Conservation (phyloP, 2,113 vertebrate genomes). For the Scomber colias region DNA sequence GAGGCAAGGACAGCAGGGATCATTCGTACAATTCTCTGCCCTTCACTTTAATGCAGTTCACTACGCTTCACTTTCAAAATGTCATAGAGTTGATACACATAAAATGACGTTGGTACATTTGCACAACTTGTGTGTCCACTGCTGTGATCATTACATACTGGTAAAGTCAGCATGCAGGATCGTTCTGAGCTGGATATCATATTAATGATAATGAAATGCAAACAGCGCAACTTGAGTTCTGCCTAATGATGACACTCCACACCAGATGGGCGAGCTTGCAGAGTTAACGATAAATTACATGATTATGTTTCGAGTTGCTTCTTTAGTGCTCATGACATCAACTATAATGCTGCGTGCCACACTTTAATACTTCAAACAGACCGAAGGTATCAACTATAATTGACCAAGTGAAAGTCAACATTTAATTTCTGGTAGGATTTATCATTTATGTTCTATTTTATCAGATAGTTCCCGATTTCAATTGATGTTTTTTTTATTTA, state of each 20-base stretch:
- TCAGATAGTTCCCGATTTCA: background rate
- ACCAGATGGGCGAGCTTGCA: slow-evolving; percentile 17
- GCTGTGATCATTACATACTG: slow-evolving; percentile 5
- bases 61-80: slow-evolving; percentile 36
- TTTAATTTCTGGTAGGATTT: background rate
- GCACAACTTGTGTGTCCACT: slow-evolving; percentile 11
- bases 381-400: no score
- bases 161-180: background rate
- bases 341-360: background rate
- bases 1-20: slow-evolving; percentile 59
- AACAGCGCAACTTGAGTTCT: slow-evolving; percentile 5
- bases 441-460: background rate
- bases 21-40: slow-evolving; percentile 46
- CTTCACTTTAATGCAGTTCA: slow-evolving; percentile 38
- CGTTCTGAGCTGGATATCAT: no score
- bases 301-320: background rate
- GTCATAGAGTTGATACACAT: slow-evolving; percentile 25
- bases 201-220: background rate
- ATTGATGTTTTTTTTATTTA: background rate
- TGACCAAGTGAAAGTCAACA: background rate
- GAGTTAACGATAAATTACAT: background rate
- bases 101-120: slow-evolving; percentile 23
- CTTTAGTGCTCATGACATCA: background rate
- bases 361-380: background rate
- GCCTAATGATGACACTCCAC: slow-evolving; percentile 6